Base-by-base conservation (phyloP, 2,888 invertebrate genomes). In the Nomada fucata region DNA sequence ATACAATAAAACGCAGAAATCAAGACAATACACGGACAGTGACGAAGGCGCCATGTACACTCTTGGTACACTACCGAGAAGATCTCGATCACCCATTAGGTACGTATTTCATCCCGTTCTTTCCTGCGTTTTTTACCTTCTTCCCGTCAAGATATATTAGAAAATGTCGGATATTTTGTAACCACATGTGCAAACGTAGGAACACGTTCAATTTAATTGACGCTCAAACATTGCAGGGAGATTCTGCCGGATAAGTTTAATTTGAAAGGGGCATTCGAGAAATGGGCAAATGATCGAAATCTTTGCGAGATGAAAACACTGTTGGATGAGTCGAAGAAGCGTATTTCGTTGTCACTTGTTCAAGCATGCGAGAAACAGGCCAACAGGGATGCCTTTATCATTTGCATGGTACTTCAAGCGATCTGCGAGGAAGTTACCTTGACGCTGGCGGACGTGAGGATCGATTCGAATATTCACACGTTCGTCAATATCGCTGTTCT, bases 241-340 rank as follows among this genome's bases (percentile, higher is more conserved):
- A 13, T 85, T 26, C 60, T 81, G 7, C 26, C 79, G 0, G 79
- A 26, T 2, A 83, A 71, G 78, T 90, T 89, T 52, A 82, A 88
- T 52, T 63, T 86, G 36, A 65, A 42, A 29, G 29, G 29, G 15
- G 79, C 76, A 18, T 65, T 36, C 57, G 53, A 76, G 42, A 23
- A 78, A 10, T 60, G 76, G 68, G 10, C 15, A 29, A 47, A 26
- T 18, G 13, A 29, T n/a, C 53, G 15, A 13, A 53, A 23, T n/a
- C 13, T 13, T 10, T 15, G 9, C 1, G 61, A 75, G 55, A 50
- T 18, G 20, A 55, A 36, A 11, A 59, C 42, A 36, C 57, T 53
- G 20, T 64, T 83, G 7, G 61, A 59, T n/a, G 68, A 79, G 26
- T 83, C 79, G 64, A 88, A 84, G 63, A 20, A 74, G 60, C 83